A percentile compares a stretch with the other conserved stretches of the same genome.
Conservation (phyloP, 2,113 vertebrate genomes). For the Perccottus glenii region DNA sequence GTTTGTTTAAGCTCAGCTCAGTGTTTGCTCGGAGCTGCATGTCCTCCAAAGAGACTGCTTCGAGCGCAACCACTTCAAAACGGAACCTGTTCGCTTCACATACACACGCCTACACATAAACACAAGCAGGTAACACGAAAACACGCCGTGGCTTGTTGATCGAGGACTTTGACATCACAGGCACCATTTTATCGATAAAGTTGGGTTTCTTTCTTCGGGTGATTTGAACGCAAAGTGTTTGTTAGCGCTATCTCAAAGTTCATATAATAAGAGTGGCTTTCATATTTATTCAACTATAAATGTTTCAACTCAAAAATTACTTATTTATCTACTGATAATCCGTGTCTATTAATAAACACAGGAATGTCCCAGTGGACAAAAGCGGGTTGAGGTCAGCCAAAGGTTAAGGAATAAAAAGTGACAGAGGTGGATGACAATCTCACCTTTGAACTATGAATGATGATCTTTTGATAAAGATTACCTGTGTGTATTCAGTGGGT, state of each 20-base stretch:
- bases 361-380: not conserved
- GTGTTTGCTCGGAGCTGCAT: constrained; percentile 69
- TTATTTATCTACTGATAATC: not conserved
- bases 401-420: constrained; percentile 42
- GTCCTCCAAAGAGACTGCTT: constrained; percentile 65
- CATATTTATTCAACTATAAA: not conserved
- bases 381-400: not conserved
- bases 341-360: constrained; percentile 2
- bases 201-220: not conserved
- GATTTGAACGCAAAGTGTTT: not conserved
- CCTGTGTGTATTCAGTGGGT: constrained; percentile 58
- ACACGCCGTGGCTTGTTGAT: constrained; percentile 63
- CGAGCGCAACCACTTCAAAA: constrained; percentile 62
- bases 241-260: too few relatives aligned
- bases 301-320: too few relatives aligned
- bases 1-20: constrained; percentile 82
- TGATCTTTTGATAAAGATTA: constrained; percentile 66
- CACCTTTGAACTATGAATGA: constrained; percentile 75
- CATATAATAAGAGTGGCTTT: too few relatives aligned
- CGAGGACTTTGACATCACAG: constrained; percentile 41
- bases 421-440: constrained; percentile 58
- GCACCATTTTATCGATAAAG: constrained; percentile 26
- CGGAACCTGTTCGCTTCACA: constrained; percentile 40
- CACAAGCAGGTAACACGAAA: constrained; percentile 29
- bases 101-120: constrained; percentile 44